Evolutionary conservation across 2,113 vertebrate species (phyloP), one percentile per base, ranked within the genome.

Genomic region (Dendropsophus ebraccatus): DNA sequence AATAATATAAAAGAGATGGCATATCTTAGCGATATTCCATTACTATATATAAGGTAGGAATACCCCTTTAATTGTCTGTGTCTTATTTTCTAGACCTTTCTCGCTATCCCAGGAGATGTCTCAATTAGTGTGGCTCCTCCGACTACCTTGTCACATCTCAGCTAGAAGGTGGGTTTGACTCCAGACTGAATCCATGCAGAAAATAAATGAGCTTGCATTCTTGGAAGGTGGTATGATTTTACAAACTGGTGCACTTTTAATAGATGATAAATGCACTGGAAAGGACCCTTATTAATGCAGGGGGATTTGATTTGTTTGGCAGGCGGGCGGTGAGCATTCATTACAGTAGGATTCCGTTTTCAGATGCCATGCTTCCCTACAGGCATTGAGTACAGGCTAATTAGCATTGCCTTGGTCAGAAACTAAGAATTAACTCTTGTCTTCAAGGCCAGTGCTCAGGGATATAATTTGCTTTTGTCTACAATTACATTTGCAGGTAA

Each of bases 201-300:
- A 94, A 95, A 95, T 95, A 95, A 95, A 95, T 93, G 93, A 95
- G 94, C 90, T 92, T 89, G 88, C 77, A 5, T 92, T 92, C 87
- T 91, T 92, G 92, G 92, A 93, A 94, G 93, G 92, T 92, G 92
- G 91, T 91, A 91, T 91, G 92, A 90, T 94, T 92, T 93, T 93
- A 92, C 93, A 92, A 93, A 93, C 91, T 89, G 89, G 91, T 83
- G 82, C 92, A 91, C 91, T 91, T 95, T 93, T 95, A 95, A 94
- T 94, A 94, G 94, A 95, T 95, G 94, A 95, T 94, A 94, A 94
- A 96, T 96, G 93, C 91, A 91, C 91, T 90, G 91, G 91, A 91
- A 91, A 91, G 90, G 87, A 89, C 92, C 91, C 92, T 94, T 94
- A 90, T 94, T 94, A 93, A 93, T 94, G 91, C 89, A 88, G 87